Evolutionary conservation across 2,888 invertebrate genomes (phyloP).

Genomic region (Ernsta delagoae): DNA sequence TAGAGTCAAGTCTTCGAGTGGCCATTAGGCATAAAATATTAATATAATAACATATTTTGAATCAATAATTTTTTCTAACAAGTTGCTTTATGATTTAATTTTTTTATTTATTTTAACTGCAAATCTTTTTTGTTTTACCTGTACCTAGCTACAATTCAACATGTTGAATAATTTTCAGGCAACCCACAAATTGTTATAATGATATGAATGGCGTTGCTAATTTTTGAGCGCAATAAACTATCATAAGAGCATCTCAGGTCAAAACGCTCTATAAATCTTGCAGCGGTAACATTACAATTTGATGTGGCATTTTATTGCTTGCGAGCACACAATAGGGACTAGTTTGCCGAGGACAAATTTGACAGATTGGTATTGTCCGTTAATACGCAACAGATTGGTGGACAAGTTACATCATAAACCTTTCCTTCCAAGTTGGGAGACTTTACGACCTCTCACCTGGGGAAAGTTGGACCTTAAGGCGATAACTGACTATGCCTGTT

Average conservation of each 20-base stretch:
- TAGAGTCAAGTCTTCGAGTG: neutral
- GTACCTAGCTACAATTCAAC: too few species aligned
- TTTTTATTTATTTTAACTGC: neutral
- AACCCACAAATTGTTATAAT: too few species aligned
- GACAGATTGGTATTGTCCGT: slow-evolving; percentile 14
- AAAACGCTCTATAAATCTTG: slow-evolving; percentile 15
- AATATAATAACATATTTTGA: neutral
- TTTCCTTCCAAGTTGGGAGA: slow-evolving; percentile 29
- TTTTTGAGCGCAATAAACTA: slow-evolving; percentile 7
- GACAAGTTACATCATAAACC: slow-evolving; percentile 24
- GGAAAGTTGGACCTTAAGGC: slow-evolving; percentile 39
- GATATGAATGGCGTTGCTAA: slow-evolving; percentile 6
- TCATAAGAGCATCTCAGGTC: slow-evolving; percentile 22
- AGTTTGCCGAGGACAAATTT: slow-evolving; percentile 18
- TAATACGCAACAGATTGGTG: neutral
- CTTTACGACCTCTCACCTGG: slow-evolving; percentile 40
- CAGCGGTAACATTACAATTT: slow-evolving; percentile 12
- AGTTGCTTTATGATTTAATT: neutral
- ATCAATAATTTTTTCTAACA: neutral
- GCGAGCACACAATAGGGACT: slow-evolving; percentile 22
- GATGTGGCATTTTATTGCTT: slow-evolving; percentile 29
- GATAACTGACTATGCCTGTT: slow-evolving; percentile 42
- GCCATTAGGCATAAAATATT: too few species aligned
- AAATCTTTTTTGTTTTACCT: too few species aligned
- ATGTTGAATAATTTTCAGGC: too few species aligned